Evolutionary conservation across 2,888 invertebrate genomes (phyloP).

Genomic region (Caenorhabditis japonica): DNA sequence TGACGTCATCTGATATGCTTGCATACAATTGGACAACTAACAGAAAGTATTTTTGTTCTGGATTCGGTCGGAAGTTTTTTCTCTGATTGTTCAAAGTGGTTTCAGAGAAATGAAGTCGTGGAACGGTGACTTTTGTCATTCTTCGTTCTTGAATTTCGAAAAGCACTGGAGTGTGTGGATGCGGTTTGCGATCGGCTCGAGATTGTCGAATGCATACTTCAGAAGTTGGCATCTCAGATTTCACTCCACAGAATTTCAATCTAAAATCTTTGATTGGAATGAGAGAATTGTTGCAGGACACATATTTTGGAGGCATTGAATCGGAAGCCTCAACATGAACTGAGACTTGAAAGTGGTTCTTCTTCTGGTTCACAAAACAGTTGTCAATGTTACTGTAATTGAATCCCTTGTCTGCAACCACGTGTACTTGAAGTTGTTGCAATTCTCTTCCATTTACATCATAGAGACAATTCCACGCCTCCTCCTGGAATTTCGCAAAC

Average conservation of each 20-base stretch:
- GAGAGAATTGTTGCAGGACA: slow-evolving; percentile 81
- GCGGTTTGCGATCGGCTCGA: slow-evolving; percentile 96
- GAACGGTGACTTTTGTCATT: slow-evolving; percentile 93
- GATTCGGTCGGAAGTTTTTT: slow-evolving; percentile 97
- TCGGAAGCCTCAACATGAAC: slow-evolving; percentile 78
- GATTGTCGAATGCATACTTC: slow-evolving; percentile 96
- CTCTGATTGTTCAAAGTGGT: slow-evolving; percentile 99
- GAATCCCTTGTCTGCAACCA: slow-evolving; percentile 98
- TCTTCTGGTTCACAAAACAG: slow-evolving; percentile 98
- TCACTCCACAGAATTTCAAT: slow-evolving; percentile 95
- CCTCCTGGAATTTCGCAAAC: slow-evolving; percentile 72
- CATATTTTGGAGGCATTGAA: slow-evolving; percentile 78
- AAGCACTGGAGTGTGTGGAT: slow-evolving; percentile 72
- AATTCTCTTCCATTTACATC: slow-evolving; percentile 64
- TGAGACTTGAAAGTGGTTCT: slow-evolving; percentile 91
- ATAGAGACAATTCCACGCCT: slow-evolving; percentile 71
- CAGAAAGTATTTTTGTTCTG: slow-evolving; percentile 86
- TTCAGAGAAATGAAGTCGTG: slow-evolving; percentile 95
- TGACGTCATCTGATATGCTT: slow-evolving; percentile 61
- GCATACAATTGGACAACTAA: slow-evolving; percentile 83
- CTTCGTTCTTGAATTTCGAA: slow-evolving; percentile 81
- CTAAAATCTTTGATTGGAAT: slow-evolving; percentile 93
- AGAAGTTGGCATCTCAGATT: slow-evolving; percentile 94
- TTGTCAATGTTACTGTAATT: slow-evolving; percentile 97
- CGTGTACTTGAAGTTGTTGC: slow-evolving; percentile 81